These are phyloP conservation scores for Pristionchus fissidentatus DNA, from an alignment of 2,888 invertebrate species.

Conservation along the genomic window DNA sequence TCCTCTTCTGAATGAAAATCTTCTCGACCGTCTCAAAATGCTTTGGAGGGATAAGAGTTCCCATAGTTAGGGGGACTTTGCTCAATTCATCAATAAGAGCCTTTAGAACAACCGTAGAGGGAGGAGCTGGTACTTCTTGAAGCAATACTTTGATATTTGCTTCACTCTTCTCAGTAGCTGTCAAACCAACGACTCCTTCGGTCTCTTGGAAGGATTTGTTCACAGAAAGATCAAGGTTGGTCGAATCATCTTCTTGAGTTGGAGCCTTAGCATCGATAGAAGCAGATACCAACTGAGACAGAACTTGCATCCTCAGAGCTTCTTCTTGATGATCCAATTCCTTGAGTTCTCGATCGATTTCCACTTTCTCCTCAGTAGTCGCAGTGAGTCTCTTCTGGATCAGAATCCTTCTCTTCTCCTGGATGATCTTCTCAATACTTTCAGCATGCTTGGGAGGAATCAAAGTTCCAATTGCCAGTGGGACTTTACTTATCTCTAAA, in stretches of 20 bases:
- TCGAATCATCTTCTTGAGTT: constrained; percentile 48
- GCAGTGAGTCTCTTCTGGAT: not conserved
- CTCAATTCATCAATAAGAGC: not conserved
- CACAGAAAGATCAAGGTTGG: constrained; percentile 57
- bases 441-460: constrained; percentile 41
- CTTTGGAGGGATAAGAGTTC: constrained; percentile 27
- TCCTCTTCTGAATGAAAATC: constrained; percentile 24
- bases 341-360: constrained; percentile 27
- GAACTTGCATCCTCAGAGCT: constrained; percentile 25
- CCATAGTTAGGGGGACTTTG: not conserved
- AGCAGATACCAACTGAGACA: constrained; percentile 54
- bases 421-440: constrained; percentile 16
- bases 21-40: not conserved
- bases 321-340: constrained; percentile 23
- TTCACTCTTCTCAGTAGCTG: constrained; percentile 47
- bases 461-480: constrained; percentile 22
- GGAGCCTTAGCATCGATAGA: constrained; percentile 16
- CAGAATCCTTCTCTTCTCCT: constrained; percentile 32
- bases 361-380: constrained; percentile 19
- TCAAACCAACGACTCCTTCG: constrained; percentile 50
- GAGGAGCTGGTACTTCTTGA: not conserved
- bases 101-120: not conserved
- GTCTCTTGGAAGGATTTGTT: constrained; percentile 41
- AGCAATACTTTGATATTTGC: not conserved
- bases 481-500: constrained; percentile 20